phyloP scores from a whole-genome alignment of 2,113 vertebrate genomes.

The Podocnemis expansa region DNA sequence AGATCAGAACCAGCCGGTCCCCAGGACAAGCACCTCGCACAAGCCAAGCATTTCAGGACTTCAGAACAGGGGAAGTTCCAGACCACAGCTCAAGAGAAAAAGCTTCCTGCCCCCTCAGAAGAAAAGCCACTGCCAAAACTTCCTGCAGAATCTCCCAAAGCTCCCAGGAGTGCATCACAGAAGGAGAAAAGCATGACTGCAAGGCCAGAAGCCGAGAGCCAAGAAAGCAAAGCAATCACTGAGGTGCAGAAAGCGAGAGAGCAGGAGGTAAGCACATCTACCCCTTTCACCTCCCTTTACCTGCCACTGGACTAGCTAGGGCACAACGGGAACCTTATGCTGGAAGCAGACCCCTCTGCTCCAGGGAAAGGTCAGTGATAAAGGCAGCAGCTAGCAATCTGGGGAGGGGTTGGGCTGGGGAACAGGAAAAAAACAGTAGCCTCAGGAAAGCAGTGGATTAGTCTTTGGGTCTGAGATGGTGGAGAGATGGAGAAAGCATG shows the following conservation, averaged over 20 bases:
- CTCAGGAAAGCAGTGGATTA: not conserved
- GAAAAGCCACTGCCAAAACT: constrained; percentile 68
- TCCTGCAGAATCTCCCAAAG: constrained; percentile 56
- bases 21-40: constrained; percentile 80
- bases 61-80: constrained; percentile 79
- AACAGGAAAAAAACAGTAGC: not conserved
- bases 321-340: not conserved
- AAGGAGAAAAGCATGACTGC: constrained; percentile 68
- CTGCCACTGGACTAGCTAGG: not conserved
- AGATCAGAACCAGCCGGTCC: not conserved
- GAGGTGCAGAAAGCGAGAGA: constrained; percentile 85
- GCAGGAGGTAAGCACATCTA: constrained; percentile 87
- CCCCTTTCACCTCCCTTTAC: not conserved
- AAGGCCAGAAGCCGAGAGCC: constrained; percentile 73
- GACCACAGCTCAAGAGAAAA: constrained; percentile 80
- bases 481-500: not conserved
- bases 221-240: constrained; percentile 79
- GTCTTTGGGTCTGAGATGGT: not conserved
- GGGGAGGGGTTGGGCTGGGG: not conserved
- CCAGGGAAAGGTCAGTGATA: not conserved
- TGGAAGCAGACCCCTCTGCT: not conserved
- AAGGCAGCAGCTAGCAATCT: not conserved
- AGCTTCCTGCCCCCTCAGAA: constrained; percentile 43
- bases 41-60: constrained; percentile 80
- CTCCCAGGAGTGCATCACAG: not conserved